phyloP scores from a whole-genome alignment of 2,888 invertebrate species.

The Ditylenchus weischeri region DNA sequence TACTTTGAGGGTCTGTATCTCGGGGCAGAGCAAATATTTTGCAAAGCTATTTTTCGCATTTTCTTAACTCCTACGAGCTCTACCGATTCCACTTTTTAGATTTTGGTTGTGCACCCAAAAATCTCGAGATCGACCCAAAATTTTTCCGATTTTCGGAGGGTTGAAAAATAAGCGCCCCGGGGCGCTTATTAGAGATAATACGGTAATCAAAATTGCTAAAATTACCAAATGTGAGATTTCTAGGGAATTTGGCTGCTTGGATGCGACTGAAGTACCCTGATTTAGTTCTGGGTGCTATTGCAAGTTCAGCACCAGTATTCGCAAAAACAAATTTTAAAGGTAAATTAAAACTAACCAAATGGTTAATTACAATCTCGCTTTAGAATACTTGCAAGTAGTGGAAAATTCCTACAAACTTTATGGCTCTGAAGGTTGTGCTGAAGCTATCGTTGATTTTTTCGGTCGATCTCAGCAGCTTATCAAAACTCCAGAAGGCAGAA shows the following conservation, averaged over 20 bases:
- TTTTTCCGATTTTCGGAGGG: too few species aligned
- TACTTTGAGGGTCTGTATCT: too few species aligned
- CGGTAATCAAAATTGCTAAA: too few species aligned
- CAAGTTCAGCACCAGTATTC: constrained; percentile 24
- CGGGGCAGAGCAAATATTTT: too few species aligned
- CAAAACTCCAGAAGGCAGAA: background rate
- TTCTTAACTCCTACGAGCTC: too few species aligned
- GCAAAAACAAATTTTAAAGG: constrained; percentile 26
- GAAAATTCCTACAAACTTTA: background rate
- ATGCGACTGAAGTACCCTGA: constrained; percentile 19
- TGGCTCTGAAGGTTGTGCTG: background rate
- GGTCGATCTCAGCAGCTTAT: background rate
- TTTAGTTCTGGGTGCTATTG: constrained; percentile 20
- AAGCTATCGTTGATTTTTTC: background rate
- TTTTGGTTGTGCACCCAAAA: too few species aligned
- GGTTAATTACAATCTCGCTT: background rate
- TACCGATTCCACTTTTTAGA: too few species aligned
- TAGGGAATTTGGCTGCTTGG: constrained; percentile 26
- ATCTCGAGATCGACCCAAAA: too few species aligned
- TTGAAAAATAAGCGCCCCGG: too few species aligned
- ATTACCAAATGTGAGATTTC: too few species aligned
- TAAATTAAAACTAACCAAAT: background rate
- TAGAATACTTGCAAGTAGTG: constrained; percentile 7
- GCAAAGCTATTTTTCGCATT: too few species aligned
- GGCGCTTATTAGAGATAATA: too few species aligned